Base-by-base conservation (phyloP, 2,888 invertebrate species). In the Muschampia plurimacula region DNA sequence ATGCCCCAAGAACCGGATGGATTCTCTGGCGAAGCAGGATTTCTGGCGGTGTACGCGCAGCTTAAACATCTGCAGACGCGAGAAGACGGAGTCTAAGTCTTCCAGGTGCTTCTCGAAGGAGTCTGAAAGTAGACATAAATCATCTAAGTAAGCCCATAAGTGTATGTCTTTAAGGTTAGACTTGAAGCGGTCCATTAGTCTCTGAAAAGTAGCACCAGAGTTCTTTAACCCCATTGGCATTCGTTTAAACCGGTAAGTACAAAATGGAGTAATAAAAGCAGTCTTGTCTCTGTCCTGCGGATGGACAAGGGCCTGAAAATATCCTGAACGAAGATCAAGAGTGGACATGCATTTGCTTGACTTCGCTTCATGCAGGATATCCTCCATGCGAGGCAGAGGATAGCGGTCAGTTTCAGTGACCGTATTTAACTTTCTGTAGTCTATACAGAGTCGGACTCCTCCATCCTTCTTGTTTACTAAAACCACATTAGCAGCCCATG, bases 381-480 rank as follows among this genome's bases (percentile, higher is more conserved):
- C 83, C 2, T 82, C 80, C 2, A 81, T 81, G 2, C 77, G 8
- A 0, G 80, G 81, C 8, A 82, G 68, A 0, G 81, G 81, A 59
- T 81, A 81, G 1, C 75, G 72, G 67, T 85, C 64, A 22, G 64
- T 44, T 64, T 64, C 64, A 13, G 64, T 64, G 83, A 83, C 75
- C 0, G 79, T 67, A 49, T 86, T 86, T 0, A 86, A 68, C 13
- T 79, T 77, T 0, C 84, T 72, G 65, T 84, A 86, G 52, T 84
- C 85, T 0, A 84, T 68, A 41, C 82, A 84, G 0, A 84, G 68
- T 4, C 83, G 62, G 1, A 77, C 46, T 0, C 70, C 67, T 0
- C 80, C 82, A 62, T 84, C 72, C 39, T 79, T 79, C 71, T 84
- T 84, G 0, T 75, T 74, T 0, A 83, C 79, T 28, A 83, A 39